phyloP scores from a whole-genome alignment of 1,140 invertebrate species.

The Drosophila navojoa region DNA sequence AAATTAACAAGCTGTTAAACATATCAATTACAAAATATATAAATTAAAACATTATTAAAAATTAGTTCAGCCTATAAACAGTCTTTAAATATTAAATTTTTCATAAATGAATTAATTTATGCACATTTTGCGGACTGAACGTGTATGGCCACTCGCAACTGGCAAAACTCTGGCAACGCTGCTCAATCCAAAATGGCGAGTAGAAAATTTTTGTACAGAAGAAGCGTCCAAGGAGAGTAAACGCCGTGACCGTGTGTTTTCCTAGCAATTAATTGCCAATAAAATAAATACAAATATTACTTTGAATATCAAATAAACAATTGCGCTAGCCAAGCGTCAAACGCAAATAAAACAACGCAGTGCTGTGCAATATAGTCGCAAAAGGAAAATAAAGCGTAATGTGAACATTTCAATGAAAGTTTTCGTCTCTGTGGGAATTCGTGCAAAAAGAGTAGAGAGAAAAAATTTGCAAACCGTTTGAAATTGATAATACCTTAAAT shows the following conservation, averaged over 20 bases:
- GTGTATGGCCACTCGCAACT: constrained; percentile 8
- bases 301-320: constrained; percentile 55
- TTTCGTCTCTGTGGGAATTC: constrained; percentile 56
- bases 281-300: constrained; percentile 56
- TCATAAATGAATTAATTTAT: not conserved
- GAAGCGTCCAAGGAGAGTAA: constrained; percentile 73
- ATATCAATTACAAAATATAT: not conserved
- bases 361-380: constrained; percentile 6
- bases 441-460: constrained; percentile 58
- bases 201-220: constrained; percentile 67
- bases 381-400: constrained; percentile 25
- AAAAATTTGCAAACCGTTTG: constrained; percentile 53
- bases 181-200: constrained; percentile 68
- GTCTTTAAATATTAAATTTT: no score
- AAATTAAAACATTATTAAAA: no score
- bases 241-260: constrained; percentile 74
- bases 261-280: constrained; percentile 46
- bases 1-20: not conserved
- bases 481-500: constrained; percentile 58
- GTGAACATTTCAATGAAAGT: constrained; percentile 69
- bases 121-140: constrained; percentile 1
- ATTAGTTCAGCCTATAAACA: not conserved
- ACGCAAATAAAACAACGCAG: constrained; percentile 25
- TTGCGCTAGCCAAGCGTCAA: constrained; percentile 5
- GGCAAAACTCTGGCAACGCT: constrained; percentile 33